phyloP scores from a whole-genome alignment of 2,113 vertebrate species.

The Epinephelus moara region DNA sequence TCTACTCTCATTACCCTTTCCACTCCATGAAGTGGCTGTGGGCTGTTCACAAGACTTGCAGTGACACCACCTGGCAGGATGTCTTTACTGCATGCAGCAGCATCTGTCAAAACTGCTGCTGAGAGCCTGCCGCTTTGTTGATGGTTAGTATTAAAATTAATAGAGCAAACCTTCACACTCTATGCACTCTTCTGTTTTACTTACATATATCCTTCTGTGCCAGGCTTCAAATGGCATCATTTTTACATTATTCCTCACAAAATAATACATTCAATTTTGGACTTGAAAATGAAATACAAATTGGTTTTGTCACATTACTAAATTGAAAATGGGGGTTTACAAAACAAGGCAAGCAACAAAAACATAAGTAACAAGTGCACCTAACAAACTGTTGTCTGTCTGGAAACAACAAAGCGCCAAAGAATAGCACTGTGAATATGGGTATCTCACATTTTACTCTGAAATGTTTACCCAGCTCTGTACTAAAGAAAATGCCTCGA shows the following conservation, averaged over 20 bases:
- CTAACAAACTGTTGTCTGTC: neutral
- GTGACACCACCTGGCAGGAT: conserved; percentile 79
- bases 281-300: neutral
- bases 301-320: neutral
- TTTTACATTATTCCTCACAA: neutral
- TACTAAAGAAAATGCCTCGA: neutral
- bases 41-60: conserved; percentile 69
- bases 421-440: neutral
- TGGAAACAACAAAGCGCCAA: conserved; percentile 3
- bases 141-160: conserved; percentile 28
- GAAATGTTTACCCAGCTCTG: neutral
- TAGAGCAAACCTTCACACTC: neutral
- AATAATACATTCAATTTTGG: neutral
- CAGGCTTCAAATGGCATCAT: conserved; percentile 1
- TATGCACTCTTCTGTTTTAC: neutral
- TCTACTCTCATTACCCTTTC: conserved; percentile 27
- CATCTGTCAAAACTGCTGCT: neutral
- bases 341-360: neutral
- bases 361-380: neutral
- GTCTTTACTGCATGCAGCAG: conserved; percentile 46
- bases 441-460: neutral
- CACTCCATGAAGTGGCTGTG: conserved; percentile 1
- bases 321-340: neutral
- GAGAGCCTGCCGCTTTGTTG: neutral
- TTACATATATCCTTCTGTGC: neutral